A percentile compares a stretch with the other conserved stretches of the same genome.
Conservation (phyloP, 1,140 invertebrate species). For the Cyclargus thomasi region DNA sequence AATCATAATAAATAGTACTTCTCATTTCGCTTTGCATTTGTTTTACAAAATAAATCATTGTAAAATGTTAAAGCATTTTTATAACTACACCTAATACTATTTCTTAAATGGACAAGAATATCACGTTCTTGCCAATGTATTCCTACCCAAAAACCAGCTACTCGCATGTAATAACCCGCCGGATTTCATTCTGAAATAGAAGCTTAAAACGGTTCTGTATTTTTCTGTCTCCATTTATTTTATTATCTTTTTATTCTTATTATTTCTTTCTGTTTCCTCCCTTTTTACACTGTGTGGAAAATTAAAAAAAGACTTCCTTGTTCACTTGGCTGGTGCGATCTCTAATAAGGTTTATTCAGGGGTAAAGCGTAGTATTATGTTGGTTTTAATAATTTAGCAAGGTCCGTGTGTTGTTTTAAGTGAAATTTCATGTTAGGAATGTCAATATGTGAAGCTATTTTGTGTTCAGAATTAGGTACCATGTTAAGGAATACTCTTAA, state of each 20-base stretch:
- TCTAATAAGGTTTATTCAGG: background rate
- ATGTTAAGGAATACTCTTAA: too few relatives aligned
- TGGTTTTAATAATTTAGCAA: background rate
- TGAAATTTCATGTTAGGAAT: too few relatives aligned
- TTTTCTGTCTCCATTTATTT: constrained; percentile 16
- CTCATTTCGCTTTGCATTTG: too few relatives aligned
- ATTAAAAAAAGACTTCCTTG: constrained; percentile 12
- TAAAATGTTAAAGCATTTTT: too few relatives aligned
- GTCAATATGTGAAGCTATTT: too few relatives aligned
- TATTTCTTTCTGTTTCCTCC: constrained; percentile 9
- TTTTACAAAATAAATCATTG: too few relatives aligned
- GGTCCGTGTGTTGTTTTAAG: too few relatives aligned
- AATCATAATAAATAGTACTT: too few relatives aligned
- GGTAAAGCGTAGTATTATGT: background rate
- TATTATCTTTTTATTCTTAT: constrained; percentile 13
- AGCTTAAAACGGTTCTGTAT: constrained; percentile 11
- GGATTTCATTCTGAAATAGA: constrained; percentile 14
- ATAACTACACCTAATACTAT: background rate
- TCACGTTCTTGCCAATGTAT: background rate
- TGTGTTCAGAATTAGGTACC: too few relatives aligned
- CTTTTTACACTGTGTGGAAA: constrained; percentile 5
- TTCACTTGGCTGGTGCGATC: background rate
- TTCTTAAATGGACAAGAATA: background rate
- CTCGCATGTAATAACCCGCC: background rate
- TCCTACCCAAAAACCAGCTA: background rate